Conservation (phyloP, 1,140 invertebrate species). For the Melitaea cinxia region DNA sequence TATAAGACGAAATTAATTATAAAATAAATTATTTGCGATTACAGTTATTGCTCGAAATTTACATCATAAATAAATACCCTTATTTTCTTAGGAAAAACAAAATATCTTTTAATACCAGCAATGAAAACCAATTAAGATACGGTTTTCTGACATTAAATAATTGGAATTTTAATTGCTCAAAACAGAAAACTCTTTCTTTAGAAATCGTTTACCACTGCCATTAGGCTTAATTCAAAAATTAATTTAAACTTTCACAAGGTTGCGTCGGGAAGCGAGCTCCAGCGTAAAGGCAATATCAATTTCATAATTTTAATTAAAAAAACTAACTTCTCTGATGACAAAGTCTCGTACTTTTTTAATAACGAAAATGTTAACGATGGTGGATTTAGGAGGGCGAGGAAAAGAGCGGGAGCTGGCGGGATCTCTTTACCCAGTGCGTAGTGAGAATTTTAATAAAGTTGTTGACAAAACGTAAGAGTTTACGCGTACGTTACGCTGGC, state of each 20-base stretch:
- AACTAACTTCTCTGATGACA: conserved; percentile 80
- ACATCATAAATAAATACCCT: conserved; percentile 23
- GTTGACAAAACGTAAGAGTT: conserved; percentile 10
- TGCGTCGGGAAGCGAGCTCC: conserved; percentile 69
- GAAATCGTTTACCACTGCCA: conserved; percentile 78
- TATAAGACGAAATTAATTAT: conserved; percentile 15
- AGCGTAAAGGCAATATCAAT: conserved; percentile 81
- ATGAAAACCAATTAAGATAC: conserved; percentile 74
- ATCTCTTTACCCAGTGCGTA: conserved; percentile 35
- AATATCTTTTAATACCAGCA: conserved; percentile 46
- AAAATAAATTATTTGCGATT: conserved; percentile 22
- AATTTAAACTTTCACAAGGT: conserved; percentile 81
- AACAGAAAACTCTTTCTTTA: conserved; percentile 77
- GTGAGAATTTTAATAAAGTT: conserved; percentile 50
- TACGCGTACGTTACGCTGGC: neutral
- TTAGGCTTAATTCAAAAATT: conserved; percentile 82
- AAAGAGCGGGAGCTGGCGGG: conserved; percentile 32
- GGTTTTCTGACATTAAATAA: conserved; percentile 69
- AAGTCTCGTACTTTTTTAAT: conserved; percentile 82
- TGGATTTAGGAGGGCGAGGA: conserved; percentile 45
- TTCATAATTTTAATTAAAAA: conserved; percentile 83
- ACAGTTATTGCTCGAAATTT: conserved; percentile 20
- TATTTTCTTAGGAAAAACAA: conserved; percentile 35
- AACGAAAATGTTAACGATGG: conserved; percentile 78
- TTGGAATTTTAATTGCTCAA: conserved; percentile 76